phyloP scores from a whole-genome alignment of 2,888 invertebrate genomes.

The Junonia oenone region DNA sequence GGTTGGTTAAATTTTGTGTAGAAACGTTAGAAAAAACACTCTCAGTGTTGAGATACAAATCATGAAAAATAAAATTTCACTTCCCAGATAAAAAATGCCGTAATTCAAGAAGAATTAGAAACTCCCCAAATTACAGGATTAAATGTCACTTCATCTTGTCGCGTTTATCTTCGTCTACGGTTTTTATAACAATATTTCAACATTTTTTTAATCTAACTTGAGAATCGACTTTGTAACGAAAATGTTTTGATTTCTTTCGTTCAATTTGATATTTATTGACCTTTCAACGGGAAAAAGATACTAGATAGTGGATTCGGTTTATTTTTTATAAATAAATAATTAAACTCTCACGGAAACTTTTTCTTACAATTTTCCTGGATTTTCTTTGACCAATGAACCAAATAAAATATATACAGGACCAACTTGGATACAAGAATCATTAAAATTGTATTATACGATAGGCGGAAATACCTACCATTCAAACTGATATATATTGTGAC shows the following conservation, averaged over 20 bases:
- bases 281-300: neutral
- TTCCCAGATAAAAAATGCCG: conserved; percentile 3
- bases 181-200: conserved; percentile 11
- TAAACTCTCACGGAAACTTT: no score
- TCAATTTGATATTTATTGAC: neutral
- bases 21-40: no score
- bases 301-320: no score
- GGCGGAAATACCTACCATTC: no score
- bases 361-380: no score
- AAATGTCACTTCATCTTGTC: conserved; percentile 13
- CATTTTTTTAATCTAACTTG: neutral
- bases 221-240: neutral
- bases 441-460: no score
- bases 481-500: no score
- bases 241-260: neutral
- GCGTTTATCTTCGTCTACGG: conserved; percentile 13
- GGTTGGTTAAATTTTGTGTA: no score
- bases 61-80: neutral
- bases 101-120: conserved; percentile 14
- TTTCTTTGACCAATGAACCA: no score
- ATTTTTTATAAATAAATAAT: no score
- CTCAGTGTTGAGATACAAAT: neutral
- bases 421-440: no score
- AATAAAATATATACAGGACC: no score
- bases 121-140: conserved; percentile 16